Evolutionary conservation across 2,113 vertebrate species (phyloP).

Genomic region (Phoenicopterus ruber): DNA sequence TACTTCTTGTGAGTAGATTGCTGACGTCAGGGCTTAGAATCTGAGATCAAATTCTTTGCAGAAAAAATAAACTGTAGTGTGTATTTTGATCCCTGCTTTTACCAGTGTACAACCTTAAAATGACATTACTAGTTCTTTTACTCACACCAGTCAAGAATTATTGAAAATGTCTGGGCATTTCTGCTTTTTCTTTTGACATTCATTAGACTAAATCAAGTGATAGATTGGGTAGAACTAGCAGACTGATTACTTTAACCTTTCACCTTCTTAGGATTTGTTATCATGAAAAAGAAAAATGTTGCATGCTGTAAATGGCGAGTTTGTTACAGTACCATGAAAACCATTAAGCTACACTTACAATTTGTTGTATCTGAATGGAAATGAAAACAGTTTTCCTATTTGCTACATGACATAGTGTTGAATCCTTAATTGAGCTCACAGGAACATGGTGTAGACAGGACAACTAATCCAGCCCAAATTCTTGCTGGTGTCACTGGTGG

Average conservation of each 20-base stretch:
- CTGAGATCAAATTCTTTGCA: neutral
- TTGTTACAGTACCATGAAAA: neutral
- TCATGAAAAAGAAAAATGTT: neutral
- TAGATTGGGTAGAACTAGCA: neutral
- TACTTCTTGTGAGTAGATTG: neutral
- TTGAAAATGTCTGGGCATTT: slow-evolving; percentile 13
- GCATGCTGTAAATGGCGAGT: neutral
- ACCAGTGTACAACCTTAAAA: neutral
- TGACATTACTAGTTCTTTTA: neutral
- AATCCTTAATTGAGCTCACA: neutral
- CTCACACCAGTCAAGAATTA: neutral
- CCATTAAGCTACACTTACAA: neutral
- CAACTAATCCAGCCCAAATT: neutral
- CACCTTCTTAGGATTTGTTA: neutral
- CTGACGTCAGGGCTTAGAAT: neutral
- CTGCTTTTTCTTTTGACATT: neutral
- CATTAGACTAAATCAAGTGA: neutral
- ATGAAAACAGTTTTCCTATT: neutral
- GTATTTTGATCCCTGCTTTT: neutral
- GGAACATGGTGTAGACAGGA: neutral
- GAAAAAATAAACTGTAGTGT: neutral
- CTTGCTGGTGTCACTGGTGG: neutral
- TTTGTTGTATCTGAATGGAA: neutral
- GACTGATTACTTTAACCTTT: neutral
- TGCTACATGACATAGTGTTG: neutral